Evolutionary conservation across 2,888 invertebrate species (phyloP).

Genomic region (Gerris lacustris): DNA sequence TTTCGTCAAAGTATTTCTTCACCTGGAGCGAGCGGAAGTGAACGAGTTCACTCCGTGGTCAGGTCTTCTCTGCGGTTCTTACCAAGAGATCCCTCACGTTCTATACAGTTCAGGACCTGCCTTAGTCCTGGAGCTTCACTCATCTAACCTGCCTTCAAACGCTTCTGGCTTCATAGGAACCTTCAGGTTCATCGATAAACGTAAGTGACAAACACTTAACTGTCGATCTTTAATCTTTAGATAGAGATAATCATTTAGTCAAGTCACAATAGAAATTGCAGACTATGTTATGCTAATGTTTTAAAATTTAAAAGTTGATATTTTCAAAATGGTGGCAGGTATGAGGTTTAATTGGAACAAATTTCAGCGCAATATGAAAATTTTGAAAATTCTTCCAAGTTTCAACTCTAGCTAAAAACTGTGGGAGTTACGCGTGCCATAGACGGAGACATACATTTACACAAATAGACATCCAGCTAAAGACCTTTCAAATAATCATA

Average conservation of each 20-base stretch:
- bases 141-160: conserved; percentile 43
- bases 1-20: conserved; percentile 64
- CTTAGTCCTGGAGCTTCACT: conserved; percentile 62
- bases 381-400: too few relatives aligned
- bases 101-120: conserved; percentile 63
- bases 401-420: too few relatives aligned
- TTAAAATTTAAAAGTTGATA: too few relatives aligned
- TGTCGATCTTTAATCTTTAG: too few relatives aligned
- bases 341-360: too few relatives aligned
- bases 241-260: conserved; percentile 7
- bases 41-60: conserved; percentile 68
- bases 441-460: too few relatives aligned
- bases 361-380: too few relatives aligned
- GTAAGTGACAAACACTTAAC: conserved; percentile 43
- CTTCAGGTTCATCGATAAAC: conserved; percentile 62
- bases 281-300: too few relatives aligned
- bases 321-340: too few relatives aligned
- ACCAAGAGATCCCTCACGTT: conserved; percentile 55
- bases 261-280: neutral
- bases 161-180: conserved; percentile 60
- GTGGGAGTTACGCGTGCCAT: too few relatives aligned
- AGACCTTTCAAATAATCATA: too few relatives aligned
- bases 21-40: conserved; percentile 56
- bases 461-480: too few relatives aligned
- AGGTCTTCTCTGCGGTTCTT: conserved; percentile 55